Conservation (phyloP, 2,888 invertebrate species). For the Dione juno region DNA sequence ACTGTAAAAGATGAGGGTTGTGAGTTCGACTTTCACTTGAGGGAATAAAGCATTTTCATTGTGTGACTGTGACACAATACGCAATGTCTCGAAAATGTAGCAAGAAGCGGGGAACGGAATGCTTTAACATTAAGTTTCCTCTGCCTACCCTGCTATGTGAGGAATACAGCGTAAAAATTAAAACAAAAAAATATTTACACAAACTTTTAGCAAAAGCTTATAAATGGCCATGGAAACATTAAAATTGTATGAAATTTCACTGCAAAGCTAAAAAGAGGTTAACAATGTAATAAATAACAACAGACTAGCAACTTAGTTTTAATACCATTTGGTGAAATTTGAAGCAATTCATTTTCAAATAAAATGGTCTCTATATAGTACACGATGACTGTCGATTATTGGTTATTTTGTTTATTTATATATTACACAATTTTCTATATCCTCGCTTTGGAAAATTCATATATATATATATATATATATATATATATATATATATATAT, state of each 20-base stretch:
- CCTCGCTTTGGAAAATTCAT: no score
- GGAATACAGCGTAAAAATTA: background rate
- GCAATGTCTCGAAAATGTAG: background rate
- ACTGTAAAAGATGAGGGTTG: no score
- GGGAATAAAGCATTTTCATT: no score
- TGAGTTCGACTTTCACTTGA: no score
- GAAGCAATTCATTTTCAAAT: no score
- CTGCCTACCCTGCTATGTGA: background rate
- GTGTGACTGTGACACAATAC: background rate
- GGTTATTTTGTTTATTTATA: no score
- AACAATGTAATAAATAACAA: background rate
- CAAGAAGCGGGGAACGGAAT: background rate
- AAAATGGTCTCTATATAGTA: no score
- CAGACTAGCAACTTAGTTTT: constrained; percentile 2
- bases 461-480: no score
- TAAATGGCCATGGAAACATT: background rate
- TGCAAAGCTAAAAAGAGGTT: background rate
- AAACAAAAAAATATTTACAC: background rate
- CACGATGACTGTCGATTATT: no score
- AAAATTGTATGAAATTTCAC: constrained; percentile 2
- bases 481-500: no score
- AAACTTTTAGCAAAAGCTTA: background rate
- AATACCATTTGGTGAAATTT: background rate
- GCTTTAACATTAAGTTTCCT: background rate
- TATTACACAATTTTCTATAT: no score